Evolutionary conservation across 2,797 vertebrate species (phyloP).

Genomic region (Nyctibius grandis): DNA sequence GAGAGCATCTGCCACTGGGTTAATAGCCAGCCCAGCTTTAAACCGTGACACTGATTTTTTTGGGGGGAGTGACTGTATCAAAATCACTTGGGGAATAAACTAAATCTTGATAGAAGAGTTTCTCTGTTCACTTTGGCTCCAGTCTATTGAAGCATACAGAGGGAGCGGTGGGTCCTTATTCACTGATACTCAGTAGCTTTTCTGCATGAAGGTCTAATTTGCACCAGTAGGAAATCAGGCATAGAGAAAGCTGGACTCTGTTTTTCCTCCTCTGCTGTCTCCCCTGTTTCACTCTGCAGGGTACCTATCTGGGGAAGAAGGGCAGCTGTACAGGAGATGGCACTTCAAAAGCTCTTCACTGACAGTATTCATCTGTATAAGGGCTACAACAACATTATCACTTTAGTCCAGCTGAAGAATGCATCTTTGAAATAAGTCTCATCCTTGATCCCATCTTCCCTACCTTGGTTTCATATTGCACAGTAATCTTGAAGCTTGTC

Average conservation of each 20-base stretch:
- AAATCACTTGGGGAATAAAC: background rate
- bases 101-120: background rate
- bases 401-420: background rate
- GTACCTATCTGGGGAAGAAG: background rate
- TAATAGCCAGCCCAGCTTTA: too few relatives aligned
- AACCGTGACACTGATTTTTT: too few relatives aligned
- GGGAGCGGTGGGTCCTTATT: background rate
- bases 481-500: background rate
- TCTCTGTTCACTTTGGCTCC: background rate
- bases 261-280: background rate
- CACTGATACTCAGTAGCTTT: background rate
- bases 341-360: background rate
- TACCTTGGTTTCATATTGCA: background rate
- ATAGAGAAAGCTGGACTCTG: background rate
- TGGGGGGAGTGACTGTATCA: background rate
- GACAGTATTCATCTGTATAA: background rate
- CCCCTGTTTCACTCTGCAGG: background rate
- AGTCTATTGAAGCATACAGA: accelerated
- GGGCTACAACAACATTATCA: background rate
- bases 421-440: background rate
- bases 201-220: background rate
- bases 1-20: too few relatives aligned
- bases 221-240: background rate
- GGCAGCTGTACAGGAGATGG: background rate
- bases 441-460: background rate